Percentiles rank a stretch among this genome's conserved stretches.
These are phyloP conservation scores for Eugnorisma glareosa DNA, from an alignment of 2,888 invertebrate species.

Conservation along the genomic window DNA sequence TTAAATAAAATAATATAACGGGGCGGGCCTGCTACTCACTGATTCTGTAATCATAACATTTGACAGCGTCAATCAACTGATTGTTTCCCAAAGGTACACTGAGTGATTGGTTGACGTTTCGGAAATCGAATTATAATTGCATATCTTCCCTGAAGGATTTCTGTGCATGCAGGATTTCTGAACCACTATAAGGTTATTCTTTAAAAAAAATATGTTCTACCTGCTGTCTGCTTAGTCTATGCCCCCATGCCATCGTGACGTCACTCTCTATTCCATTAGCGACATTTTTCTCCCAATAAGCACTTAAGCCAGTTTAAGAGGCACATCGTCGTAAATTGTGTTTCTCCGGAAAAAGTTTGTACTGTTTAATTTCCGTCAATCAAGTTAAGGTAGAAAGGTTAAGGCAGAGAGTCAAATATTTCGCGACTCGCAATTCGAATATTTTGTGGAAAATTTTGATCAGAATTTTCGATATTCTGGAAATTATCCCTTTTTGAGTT, in stretches of 20 bases:
- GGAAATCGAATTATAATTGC: neutral
- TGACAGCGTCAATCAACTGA: neutral
- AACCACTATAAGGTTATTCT: neutral
- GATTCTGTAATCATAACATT: neutral
- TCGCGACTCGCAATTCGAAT: neutral
- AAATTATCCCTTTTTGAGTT: neutral
- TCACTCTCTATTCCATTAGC: conserved; percentile 72
- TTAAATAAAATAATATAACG: neutral
- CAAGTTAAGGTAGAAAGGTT: conserved; percentile 11
- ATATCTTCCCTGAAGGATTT: neutral
- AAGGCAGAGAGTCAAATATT: conserved; percentile 3
- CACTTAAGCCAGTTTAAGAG: conserved; percentile 71
- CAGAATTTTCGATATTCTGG: neutral
- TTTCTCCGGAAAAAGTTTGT: conserved; percentile 39
- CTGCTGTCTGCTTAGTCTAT: conserved; percentile 49
- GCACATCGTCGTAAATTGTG: conserved; percentile 50
- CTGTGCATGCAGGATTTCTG: neutral
- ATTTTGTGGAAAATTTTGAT: neutral
- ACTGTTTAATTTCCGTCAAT: conserved; percentile 41
- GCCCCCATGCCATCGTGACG: conserved; percentile 50
- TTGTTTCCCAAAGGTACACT: neutral
- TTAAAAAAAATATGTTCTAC: neutral
- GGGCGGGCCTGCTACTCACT: too few relatives aligned
- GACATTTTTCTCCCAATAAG: conserved; percentile 74
- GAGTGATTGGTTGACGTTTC: neutral